Evolutionary conservation across 2,113 vertebrate genomes (phyloP).

Genomic region (Gracilinanus agilis): DNA sequence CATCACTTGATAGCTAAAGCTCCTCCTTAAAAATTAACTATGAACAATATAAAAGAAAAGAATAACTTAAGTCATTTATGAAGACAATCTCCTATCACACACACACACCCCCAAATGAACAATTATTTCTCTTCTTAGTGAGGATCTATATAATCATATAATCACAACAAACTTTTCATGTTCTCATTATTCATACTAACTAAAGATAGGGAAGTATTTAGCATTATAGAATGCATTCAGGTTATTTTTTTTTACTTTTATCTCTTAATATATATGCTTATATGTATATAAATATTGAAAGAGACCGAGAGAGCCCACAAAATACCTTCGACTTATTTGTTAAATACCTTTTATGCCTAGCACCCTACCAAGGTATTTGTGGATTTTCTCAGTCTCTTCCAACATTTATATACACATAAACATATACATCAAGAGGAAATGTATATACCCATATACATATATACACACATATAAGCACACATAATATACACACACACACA

Average conservation of each 20-base stretch:
- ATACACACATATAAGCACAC: too few species aligned
- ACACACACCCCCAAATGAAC: background rate
- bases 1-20: background rate
- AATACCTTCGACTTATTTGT: background rate
- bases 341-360: background rate
- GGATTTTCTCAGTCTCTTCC: background rate
- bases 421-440: background rate
- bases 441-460: too few species aligned
- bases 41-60: background rate
- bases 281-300: too few species aligned
- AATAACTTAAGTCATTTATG: background rate
- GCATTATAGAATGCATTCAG: rapidly evolving
- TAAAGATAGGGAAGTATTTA: background rate
- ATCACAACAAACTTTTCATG: background rate
- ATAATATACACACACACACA: too few species aligned
- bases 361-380: background rate
- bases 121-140: slow-evolving; percentile 7
- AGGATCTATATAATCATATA: background rate
- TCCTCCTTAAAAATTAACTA: background rate
- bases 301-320: too few species aligned
- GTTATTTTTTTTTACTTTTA: background rate
- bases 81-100: background rate
- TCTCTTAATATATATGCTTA: background rate
- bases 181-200: slow-evolving; percentile 2
- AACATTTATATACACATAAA: background rate